phyloP scores from a whole-genome alignment of 2,888 invertebrate genomes.

The Exocentrus adspersus region DNA sequence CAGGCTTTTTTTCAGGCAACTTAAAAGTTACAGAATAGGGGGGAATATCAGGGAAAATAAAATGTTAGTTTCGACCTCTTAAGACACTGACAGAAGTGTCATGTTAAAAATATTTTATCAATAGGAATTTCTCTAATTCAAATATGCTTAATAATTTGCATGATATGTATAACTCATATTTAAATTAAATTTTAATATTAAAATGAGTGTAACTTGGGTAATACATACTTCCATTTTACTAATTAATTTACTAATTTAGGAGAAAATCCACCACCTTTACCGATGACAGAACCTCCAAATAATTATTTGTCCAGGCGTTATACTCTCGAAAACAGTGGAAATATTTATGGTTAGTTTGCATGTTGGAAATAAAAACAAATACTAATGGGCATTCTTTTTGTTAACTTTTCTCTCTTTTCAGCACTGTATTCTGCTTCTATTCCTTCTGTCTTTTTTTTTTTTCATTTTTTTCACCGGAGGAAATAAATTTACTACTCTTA shows the following conservation, averaged over 20 bases:
- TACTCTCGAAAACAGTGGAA: conserved; percentile 58
- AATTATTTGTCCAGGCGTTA: conserved; percentile 55
- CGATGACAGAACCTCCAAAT: conserved; percentile 68
- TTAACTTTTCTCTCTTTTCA: conserved; percentile 33
- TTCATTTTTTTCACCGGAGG: conserved; percentile 1
- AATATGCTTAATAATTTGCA: neutral
- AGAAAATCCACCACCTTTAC: conserved; percentile 71
- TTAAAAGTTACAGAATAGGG: too few species aligned
- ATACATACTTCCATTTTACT: conserved; percentile 27
- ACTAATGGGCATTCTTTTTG: conserved; percentile 36
- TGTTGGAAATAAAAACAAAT: conserved; percentile 33
- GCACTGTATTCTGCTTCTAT: conserved; percentile 29
- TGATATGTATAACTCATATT: neutral
- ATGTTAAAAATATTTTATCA: too few species aligned
- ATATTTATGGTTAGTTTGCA: conserved; percentile 60
- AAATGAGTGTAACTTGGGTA: neutral
- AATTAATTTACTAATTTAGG: conserved; percentile 56
- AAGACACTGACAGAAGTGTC: too few species aligned
- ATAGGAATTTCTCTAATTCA: too few species aligned
- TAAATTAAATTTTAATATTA: neutral
- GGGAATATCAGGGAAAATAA: too few species aligned
- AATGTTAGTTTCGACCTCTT: too few species aligned
- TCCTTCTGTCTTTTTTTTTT: conserved; percentile 13
- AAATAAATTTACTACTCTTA: neutral
- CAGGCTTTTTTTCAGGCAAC: too few species aligned